Conservation (phyloP, 2,113 vertebrate species). For the Elephantulus edwardii region DNA sequence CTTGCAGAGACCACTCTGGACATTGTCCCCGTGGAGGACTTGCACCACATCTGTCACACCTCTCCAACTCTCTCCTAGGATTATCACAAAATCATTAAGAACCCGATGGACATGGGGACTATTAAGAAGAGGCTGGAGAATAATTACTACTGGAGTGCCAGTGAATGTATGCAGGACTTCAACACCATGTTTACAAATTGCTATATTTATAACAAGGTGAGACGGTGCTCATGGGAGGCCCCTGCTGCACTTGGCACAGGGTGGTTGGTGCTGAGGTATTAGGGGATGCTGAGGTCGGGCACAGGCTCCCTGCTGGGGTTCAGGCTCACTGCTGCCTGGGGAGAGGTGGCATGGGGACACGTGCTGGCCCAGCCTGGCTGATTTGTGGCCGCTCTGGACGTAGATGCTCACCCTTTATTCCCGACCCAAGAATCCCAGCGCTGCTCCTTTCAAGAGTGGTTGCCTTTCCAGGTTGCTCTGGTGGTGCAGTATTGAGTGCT, state of each 20-base stretch:
- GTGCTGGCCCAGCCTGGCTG: rapidly evolving
- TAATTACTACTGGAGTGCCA: slow-evolving; percentile 95
- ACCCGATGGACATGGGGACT: slow-evolving; percentile 98
- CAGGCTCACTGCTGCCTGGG: background rate
- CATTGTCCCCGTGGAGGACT: too few species aligned
- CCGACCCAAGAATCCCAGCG: rapidly evolving
- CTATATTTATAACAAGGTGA: slow-evolving; percentile 99
- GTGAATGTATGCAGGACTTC: slow-evolving; percentile 98
- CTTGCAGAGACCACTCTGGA: rapidly evolving
- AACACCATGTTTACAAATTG: slow-evolving; percentile 99
- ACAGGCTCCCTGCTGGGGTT: background rate
- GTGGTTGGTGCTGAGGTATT: too few species aligned
- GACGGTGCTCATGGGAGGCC: background rate
- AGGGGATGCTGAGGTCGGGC: too few species aligned
- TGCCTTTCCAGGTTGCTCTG: background rate
- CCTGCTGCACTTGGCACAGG: background rate
- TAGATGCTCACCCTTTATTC: background rate
- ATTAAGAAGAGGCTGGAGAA: slow-evolving; percentile 97
- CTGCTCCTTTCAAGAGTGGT: background rate
- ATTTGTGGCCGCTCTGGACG: rapidly evolving
- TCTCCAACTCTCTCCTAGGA: slow-evolving; percentile 85
- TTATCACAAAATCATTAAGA: slow-evolving; percentile 97
- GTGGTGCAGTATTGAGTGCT: background rate
- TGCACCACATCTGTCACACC: background rate
- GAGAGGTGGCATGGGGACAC: background rate